phyloP scores from a whole-genome alignment of 92 coral and sea anemone genomes.

The Palythoa grandiflora region DNA sequence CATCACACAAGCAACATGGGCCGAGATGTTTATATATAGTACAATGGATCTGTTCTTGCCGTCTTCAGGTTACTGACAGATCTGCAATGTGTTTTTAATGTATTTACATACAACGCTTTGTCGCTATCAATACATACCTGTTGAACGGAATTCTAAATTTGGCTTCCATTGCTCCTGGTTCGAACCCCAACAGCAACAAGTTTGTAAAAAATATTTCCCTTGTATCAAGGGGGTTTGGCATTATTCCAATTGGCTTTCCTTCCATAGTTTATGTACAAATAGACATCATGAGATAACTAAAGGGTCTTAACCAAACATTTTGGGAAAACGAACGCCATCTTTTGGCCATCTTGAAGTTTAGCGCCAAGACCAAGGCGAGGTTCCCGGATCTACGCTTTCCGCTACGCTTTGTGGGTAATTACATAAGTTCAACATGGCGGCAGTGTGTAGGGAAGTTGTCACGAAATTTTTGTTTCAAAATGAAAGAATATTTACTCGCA shows the following conservation, averaged over 20 bases:
- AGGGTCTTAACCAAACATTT: neutral
- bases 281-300: neutral
- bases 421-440: slow-evolving; percentile 68
- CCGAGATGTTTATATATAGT: neutral
- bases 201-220: slow-evolving; percentile 90
- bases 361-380: slow-evolving; percentile 61
- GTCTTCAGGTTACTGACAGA: neutral
- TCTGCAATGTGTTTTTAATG: neutral
- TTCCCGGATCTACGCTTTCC: slow-evolving; percentile 64
- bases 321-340: slow-evolving; percentile 64
- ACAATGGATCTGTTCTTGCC: neutral
- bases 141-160: slow-evolving; percentile 93
- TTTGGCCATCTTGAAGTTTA: slow-evolving; percentile 84
- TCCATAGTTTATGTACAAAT: slow-evolving; percentile 14
- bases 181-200: slow-evolving; percentile 92
- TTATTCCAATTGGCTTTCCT: slow-evolving; percentile 71
- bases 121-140: slow-evolving; percentile 74
- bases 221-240: slow-evolving; percentile 89
- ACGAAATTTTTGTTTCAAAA: slow-evolving; percentile 24
- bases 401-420: slow-evolving; percentile 52
- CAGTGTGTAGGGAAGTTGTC: neutral
- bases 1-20: too few species aligned
- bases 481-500: slow-evolving; percentile 1
- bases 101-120: neutral
- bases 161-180: slow-evolving; percentile 90